Conservation (phyloP, 92 coral and sea anemone genomes). For the Bergia puertoricense region DNA sequence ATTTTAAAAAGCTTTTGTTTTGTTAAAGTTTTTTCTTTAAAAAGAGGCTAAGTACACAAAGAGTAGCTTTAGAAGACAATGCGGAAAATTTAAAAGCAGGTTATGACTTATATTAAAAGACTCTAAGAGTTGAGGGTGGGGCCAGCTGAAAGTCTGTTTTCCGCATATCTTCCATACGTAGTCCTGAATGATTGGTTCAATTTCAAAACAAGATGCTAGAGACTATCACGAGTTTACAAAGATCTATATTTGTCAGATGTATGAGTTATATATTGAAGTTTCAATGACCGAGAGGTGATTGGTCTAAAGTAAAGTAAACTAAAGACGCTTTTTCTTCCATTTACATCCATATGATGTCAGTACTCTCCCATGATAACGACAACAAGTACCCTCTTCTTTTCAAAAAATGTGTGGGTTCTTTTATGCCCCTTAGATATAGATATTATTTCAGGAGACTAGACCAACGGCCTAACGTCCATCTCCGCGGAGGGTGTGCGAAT, state of each 20-base stretch:
- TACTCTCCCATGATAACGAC: too few species aligned
- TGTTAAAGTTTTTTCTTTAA: background rate
- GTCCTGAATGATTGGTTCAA: background rate
- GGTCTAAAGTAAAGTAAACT: too few species aligned
- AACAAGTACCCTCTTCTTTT: too few species aligned
- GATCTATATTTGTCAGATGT: background rate
- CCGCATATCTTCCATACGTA: constrained; percentile 22
- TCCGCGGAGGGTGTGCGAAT: too few species aligned
- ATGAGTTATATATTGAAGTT: background rate
- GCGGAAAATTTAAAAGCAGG: background rate
- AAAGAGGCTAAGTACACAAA: background rate
- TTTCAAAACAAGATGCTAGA: background rate
- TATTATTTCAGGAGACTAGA: too few species aligned
- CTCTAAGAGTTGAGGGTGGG: background rate
- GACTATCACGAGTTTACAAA: background rate
- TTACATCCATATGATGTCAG: too few species aligned
- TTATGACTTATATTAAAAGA: background rate
- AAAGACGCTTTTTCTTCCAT: too few species aligned
- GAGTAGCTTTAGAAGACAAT: constrained; percentile 7
- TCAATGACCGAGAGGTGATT: too few species aligned
- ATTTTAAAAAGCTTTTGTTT: background rate
- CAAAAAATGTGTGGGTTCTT: too few species aligned
- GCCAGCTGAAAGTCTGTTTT: background rate
- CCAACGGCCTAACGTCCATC: too few species aligned
- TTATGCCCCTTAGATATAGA: too few species aligned